Evolutionary conservation across 2,797 vertebrate species (phyloP).

Genomic region (Peromyscus attwateri): DNA sequence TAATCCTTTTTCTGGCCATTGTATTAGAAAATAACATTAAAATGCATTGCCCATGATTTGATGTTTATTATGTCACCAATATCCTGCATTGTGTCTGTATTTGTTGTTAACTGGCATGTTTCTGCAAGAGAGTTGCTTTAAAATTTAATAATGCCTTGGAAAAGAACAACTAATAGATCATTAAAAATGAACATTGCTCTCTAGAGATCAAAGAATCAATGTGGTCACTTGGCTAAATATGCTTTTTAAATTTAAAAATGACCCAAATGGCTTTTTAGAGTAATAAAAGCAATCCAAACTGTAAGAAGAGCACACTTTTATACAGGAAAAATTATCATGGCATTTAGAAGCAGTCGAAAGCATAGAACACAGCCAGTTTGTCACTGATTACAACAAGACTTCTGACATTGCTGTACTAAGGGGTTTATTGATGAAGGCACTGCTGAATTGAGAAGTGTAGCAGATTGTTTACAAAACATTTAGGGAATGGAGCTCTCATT

Average conservation of each 20-base stretch:
- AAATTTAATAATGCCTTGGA: constrained; percentile 66
- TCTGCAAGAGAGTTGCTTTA: constrained; percentile 5
- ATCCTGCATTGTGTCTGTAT: constrained; percentile 18
- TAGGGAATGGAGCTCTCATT: neutral
- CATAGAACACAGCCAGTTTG: constrained; percentile 50
- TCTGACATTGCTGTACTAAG: constrained; percentile 47
- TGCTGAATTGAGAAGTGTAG: neutral
- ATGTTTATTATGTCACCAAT: constrained; percentile 41
- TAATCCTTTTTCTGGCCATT: neutral
- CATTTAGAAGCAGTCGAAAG: constrained; percentile 70
- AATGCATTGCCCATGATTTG: neutral
- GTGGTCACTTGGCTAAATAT: constrained; percentile 67
- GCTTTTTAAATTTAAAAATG: constrained; percentile 72
- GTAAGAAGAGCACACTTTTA: constrained; percentile 4
- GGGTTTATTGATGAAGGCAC: constrained; percentile 9
- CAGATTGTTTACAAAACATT: constrained; percentile 60
- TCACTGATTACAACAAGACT: constrained; percentile 50
- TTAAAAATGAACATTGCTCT: constrained; percentile 73
- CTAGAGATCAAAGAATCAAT: constrained; percentile 71
- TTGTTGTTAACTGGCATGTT: constrained; percentile 67
- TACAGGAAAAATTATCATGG: constrained; percentile 50
- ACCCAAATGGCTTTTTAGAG: constrained; percentile 64
- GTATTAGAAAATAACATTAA: neutral
- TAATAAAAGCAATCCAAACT: constrained; percentile 72
- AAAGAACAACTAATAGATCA: constrained; percentile 72